These are phyloP conservation scores for Camponotus fellah DNA, from an alignment of 2,888 invertebrate genomes.

Conservation along the genomic window DNA sequence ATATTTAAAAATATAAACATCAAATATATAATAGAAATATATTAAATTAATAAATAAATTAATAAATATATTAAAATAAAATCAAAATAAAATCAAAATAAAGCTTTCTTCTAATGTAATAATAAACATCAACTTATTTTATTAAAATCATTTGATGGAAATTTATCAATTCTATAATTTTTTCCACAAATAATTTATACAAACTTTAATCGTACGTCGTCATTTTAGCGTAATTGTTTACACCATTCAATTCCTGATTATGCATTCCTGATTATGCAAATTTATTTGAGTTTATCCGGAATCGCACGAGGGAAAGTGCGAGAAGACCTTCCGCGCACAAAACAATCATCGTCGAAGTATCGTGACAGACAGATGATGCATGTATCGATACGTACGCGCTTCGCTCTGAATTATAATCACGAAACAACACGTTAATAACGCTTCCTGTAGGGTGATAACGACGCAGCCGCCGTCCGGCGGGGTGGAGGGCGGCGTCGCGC, in stretches of 20 bases:
- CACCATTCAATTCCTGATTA: too few relatives aligned
- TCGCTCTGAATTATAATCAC: slow-evolving; percentile 45
- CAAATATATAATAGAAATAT: not conserved
- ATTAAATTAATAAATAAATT: not conserved
- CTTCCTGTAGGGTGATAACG: slow-evolving; percentile 61
- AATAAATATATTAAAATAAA: not conserved
- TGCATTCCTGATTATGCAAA: not conserved
- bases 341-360: not conserved
- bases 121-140: not conserved
- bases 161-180: not conserved
- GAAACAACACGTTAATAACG: slow-evolving; percentile 69
- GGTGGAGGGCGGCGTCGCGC: slow-evolving; percentile 58
- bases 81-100: too few relatives aligned
- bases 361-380: not conserved
- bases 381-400: slow-evolving; percentile 2
- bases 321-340: not conserved
- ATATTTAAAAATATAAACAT: not conserved
- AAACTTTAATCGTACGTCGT: not conserved
- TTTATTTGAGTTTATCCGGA: not conserved
- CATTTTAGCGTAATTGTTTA: not conserved
- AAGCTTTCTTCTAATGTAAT: not conserved
- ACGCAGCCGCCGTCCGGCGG: slow-evolving; percentile 39
- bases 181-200: not conserved
- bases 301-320: not conserved
- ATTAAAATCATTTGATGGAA: not conserved